Evolutionary conservation across 2,888 invertebrate genomes (phyloP).

Genomic region (Horisme vitalbata): DNA sequence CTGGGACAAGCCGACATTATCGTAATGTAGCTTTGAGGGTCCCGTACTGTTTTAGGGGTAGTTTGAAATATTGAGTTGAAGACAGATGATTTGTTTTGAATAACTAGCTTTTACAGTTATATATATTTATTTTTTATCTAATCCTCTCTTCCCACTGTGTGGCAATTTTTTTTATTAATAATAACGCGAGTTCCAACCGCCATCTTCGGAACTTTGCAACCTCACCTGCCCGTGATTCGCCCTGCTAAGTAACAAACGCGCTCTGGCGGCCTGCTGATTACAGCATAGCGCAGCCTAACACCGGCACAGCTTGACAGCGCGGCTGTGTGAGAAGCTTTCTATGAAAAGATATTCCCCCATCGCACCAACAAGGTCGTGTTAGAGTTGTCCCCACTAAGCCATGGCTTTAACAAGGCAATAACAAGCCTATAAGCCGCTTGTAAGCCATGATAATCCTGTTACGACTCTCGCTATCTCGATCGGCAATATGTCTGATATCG

Average conservation of each 20-base stretch:
- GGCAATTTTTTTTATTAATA: too few relatives aligned
- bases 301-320: too few relatives aligned
- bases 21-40: constrained; percentile 34
- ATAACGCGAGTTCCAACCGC: too few relatives aligned
- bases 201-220: too few relatives aligned
- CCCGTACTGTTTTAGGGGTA: constrained; percentile 27
- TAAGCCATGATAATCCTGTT: constrained; percentile 39
- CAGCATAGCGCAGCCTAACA: too few relatives aligned
- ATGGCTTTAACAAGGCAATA: constrained; percentile 25
- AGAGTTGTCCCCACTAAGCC: constrained; percentile 6
- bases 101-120: constrained; percentile 15
- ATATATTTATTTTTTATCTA: too few relatives aligned
- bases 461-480: constrained; percentile 40
- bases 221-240: too few relatives aligned
- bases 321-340: too few relatives aligned
- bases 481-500: constrained; percentile 40
- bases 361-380: too few relatives aligned
- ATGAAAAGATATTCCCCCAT: not conserved
- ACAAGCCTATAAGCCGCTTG: constrained; percentile 29
- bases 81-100: constrained; percentile 23
- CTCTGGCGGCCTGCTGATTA: too few relatives aligned
- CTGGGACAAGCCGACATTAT: constrained; percentile 33
- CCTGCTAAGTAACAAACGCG: too few relatives aligned
- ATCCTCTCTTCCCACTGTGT: too few relatives aligned
- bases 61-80: constrained; percentile 18